Percentiles rank a stretch among this genome's conserved stretches.
Conservation (phyloP, 2,113 vertebrate species). For the Centropus unirufus region DNA sequence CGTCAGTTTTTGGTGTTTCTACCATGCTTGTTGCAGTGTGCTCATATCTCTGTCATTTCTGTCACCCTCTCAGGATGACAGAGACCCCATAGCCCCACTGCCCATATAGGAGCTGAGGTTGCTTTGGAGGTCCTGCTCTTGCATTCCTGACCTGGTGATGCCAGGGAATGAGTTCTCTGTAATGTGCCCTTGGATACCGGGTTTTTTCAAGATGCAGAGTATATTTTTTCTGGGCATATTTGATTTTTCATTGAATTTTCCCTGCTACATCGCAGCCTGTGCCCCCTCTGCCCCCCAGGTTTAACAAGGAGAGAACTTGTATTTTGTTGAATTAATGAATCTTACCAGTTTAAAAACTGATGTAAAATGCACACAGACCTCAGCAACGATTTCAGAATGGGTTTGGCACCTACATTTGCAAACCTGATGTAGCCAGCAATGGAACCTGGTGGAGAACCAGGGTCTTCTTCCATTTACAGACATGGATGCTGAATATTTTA, state of each 20-base stretch:
- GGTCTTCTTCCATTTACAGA: neutral
- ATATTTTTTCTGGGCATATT: neutral
- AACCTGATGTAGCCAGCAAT: neutral
- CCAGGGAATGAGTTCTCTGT: neutral
- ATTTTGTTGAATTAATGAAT: slow-evolving; percentile 14
- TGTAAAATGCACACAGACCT: neutral
- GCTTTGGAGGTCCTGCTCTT: neutral
- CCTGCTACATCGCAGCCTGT: neutral
- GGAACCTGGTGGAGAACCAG: neutral
- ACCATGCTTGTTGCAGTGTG: fast-evolving
- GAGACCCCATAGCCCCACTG: neutral
- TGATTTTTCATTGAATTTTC: neutral
- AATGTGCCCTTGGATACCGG: neutral
- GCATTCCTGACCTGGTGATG: neutral
- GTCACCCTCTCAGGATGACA: neutral
- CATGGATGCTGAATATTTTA: neutral
- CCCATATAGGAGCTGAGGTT: neutral
- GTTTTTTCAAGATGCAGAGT: neutral
- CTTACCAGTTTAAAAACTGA: neutral
- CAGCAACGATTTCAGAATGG: neutral
- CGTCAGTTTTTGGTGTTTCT: neutral
- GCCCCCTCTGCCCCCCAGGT: neutral
- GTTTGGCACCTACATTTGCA: neutral
- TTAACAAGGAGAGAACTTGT: neutral
- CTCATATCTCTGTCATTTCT: neutral